Base-by-base conservation (phyloP, 2,888 invertebrate species). In the Orthosia gothica region DNA sequence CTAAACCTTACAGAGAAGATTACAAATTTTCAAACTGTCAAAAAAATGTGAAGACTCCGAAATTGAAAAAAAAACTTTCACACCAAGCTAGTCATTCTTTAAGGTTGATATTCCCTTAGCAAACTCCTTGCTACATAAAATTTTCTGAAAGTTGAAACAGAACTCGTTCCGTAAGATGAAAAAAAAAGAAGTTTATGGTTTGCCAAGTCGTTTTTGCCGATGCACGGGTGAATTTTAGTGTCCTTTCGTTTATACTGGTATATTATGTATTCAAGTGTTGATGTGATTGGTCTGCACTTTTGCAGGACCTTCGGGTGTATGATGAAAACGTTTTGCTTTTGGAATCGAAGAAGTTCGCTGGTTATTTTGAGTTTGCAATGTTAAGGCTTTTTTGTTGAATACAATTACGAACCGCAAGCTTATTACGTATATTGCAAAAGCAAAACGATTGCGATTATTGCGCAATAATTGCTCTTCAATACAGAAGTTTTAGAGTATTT, bases 111-210 rank as follows among this genome's bases (percentile, higher is more conserved):
- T 75, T 84, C 2, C 5, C 15, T 47, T 32, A 20, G 0, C 55
- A 23, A 62, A 7, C 50, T 23, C 18, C 47, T 11, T 47, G 9
- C 23, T 70, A 20, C 12, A 20, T 47, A 20, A 5, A 50, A 18
- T 70, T 49, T 26, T 58, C 18, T 49, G 13, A 40, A 2, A 32
- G 5, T 23, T 26, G 16, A 63, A 50, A 76, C 26, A 74, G 81
- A 90, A 88, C 89, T 77, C 15, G 89, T 84, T 88, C 70, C 69
- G 52, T 62, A 18, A 63, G 58, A 64, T 59, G 68, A 74, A 84
- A 79, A 84, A 78, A 87, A 88, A 89, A 83, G 85, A 63, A 79
- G 32, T 59, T 70, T 69, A 77, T 70, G 81, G 79, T 85, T 87
- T 87, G 86, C 82, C 80, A 87, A 87, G 81, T 77, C 52, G 20